phyloP scores from a whole-genome alignment of 2,888 invertebrate genomes.

The Mythimna ferrago region DNA sequence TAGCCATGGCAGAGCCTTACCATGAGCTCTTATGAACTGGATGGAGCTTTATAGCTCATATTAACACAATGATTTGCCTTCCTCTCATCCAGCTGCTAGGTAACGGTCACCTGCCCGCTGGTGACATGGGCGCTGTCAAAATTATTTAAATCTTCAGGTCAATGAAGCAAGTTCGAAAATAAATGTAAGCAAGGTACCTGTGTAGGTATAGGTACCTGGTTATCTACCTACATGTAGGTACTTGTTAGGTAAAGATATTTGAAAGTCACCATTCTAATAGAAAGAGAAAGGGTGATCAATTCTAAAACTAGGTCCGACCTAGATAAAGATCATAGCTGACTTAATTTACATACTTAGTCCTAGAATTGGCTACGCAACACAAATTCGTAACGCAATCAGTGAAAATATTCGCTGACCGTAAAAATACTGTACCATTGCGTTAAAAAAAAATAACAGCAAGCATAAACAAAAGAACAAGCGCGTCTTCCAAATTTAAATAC shows the following conservation, averaged over 20 bases:
- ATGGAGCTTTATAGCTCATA: too few species aligned
- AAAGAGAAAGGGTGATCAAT: conserved; percentile 43
- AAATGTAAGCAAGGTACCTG: too few species aligned
- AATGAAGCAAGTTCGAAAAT: too few species aligned
- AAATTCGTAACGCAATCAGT: background rate
- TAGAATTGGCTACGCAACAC: background rate
- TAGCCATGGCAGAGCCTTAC: too few species aligned
- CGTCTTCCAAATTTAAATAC: conserved; percentile 47
- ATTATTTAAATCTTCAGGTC: too few species aligned
- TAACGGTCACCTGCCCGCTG: too few species aligned
- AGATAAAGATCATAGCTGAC: conserved; percentile 27
- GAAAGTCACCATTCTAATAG: conserved; percentile 17
- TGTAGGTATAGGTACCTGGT: too few species aligned
- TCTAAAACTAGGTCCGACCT: conserved; percentile 7
- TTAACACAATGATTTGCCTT: too few species aligned
- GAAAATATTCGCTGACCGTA: background rate
- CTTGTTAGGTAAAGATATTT: conserved; percentile 1
- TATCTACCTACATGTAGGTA: too few species aligned
- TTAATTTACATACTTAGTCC: conserved; percentile 21
- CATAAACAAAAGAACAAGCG: conserved; percentile 41
- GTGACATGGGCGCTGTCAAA: too few species aligned
- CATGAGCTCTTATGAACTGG: too few species aligned
- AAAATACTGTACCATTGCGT: background rate
- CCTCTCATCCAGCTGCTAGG: too few species aligned
- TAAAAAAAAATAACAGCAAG: background rate